Conservation (phyloP, 2,113 vertebrate genomes). For the Mastomys natalensis region DNA sequence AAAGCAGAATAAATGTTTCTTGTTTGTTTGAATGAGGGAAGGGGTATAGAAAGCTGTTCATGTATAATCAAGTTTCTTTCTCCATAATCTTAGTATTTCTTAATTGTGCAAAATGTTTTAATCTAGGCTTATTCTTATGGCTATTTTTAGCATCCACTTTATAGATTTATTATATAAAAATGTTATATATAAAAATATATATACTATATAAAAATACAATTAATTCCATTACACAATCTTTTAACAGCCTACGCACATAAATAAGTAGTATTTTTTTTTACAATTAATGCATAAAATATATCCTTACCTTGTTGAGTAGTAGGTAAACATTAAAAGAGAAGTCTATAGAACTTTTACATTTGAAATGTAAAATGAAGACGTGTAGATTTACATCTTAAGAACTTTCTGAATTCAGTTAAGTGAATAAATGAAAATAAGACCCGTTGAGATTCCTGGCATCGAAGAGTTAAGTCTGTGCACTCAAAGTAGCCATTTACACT, state of each 20-base stretch:
- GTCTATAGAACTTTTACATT: constrained; percentile 42
- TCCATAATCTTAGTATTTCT: background rate
- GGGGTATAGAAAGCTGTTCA: background rate
- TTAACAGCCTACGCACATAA: background rate
- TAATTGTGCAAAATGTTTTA: background rate
- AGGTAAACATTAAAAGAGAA: constrained; percentile 21
- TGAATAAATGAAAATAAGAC: constrained; percentile 45
- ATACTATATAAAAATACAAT: constrained; percentile 46
- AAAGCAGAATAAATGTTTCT: background rate
- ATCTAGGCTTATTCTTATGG: constrained; percentile 39
- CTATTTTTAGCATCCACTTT: background rate
- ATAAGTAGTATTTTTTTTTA: background rate
- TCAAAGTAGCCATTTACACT: background rate
- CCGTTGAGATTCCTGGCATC: background rate
- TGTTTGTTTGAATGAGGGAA: background rate
- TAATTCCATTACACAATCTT: background rate
- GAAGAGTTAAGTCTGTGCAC: background rate
- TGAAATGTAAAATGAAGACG: constrained; percentile 45
- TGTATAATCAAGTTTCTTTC: constrained; percentile 49
- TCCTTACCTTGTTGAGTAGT: constrained; percentile 26
- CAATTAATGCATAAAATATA: constrained; percentile 55
- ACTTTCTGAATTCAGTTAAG: constrained; percentile 34
- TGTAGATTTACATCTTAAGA: constrained; percentile 6
- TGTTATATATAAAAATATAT: too few species aligned
- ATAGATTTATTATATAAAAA: constrained; percentile 29